Base-by-base conservation (phyloP, 2,888 invertebrate species). In the Troides helena region DNA sequence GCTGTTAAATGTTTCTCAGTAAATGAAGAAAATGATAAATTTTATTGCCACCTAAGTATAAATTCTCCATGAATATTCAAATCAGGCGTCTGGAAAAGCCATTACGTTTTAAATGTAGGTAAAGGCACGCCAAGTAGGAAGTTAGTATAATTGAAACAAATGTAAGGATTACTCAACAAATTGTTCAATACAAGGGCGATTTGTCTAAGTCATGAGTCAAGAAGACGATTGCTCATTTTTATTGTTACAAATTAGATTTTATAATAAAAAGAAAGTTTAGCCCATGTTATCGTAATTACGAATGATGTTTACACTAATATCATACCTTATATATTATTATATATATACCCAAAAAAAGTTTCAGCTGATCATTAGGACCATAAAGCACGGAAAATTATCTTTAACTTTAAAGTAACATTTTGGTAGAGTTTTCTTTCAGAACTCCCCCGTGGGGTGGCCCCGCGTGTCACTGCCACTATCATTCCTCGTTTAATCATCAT, bases 111-210 rank as follows among this genome's bases (percentile, higher is more conserved):
- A 76, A 78, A 81, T 81, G 74, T 76, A 73, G 77, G 81, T 78
- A 79, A 80, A 77, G 75, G 74, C 80, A 80, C 80, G 82, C 84
- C 81, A 86, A 85, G 84, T 81, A 85, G 89, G 87, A 90, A 87
- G 82, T 83, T 80, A 79, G 81, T 83, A 88, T 92, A 92, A 92
- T 92, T 92, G 91, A 91, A 91, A 92, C 87, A 90, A 92, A 92
- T 92, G 92, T 82, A 80, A 77, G 88, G 90, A 89, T 92, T 92
- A 91, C 88, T 90, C 89, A 83, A 91, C 90, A 90, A 89, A 89
- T 92, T 91, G 91, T 91, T 79, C 89, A 92, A 92, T 92, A 89
- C 89, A 91, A 90, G 78, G 83, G 88, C 86, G 86, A 92, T 92
- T 92, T 92, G 83, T 92, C 86, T 87, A 90, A 89, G 89, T 91